Conservation (phyloP, 2,113 vertebrate genomes). For the Proterorhinus semilunaris region DNA sequence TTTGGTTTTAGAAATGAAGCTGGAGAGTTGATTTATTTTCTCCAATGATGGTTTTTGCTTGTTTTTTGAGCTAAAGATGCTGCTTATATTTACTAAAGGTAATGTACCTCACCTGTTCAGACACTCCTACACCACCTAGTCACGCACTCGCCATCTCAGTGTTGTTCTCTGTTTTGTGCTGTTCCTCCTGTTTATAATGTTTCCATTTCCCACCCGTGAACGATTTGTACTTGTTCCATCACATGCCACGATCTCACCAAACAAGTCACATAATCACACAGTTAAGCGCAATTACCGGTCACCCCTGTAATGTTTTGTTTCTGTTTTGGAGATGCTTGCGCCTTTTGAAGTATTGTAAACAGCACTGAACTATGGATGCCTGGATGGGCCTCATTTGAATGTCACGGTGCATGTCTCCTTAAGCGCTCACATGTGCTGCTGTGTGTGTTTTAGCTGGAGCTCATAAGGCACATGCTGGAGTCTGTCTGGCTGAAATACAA, state of each 20-base stretch:
- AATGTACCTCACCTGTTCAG: no score
- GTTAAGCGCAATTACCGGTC: neutral
- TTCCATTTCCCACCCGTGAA: neutral
- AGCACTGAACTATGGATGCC: neutral
- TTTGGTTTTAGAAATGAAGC: no score
- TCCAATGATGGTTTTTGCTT: no score
- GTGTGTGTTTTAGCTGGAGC: constrained; percentile 82
- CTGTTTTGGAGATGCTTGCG: neutral
- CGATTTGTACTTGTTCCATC: neutral
- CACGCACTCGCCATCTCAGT: no score
- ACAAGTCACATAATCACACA: constrained; percentile 1
- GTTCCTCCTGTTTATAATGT: no score
- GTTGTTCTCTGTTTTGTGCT: no score
- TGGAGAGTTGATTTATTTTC: no score
- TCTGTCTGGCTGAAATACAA: constrained; percentile 84
- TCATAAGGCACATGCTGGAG: constrained; percentile 87
- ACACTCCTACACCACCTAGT: no score
- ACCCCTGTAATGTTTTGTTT: constrained; percentile 1
- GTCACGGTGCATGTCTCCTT: constrained; percentile 32
- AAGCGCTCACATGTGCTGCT: constrained; percentile 29
- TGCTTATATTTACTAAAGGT: no score
- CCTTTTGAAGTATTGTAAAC: constrained; percentile 18
- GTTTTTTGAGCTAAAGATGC: no score
- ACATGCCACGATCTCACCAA: neutral
- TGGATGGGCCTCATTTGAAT: constrained; percentile 31